These are phyloP conservation scores for Caenorhabditis imperialis DNA, from an alignment of 2,888 invertebrate species.

Conservation along the genomic window DNA sequence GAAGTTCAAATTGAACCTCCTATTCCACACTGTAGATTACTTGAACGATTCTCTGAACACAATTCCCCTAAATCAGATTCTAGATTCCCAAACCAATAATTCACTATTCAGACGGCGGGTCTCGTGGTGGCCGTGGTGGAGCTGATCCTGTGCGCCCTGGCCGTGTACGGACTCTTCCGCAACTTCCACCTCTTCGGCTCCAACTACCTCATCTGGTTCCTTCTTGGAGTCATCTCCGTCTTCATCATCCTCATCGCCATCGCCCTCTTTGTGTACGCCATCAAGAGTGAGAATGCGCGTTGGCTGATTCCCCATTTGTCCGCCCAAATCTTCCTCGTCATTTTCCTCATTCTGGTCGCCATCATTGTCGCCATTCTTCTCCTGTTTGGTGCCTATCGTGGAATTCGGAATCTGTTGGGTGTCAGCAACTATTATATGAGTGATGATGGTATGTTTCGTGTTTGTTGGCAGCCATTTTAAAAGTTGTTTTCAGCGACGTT, in stretches of 20 bases:
- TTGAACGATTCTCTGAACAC: no score
- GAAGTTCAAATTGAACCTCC: no score
- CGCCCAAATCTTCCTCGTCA: constrained; percentile 76
- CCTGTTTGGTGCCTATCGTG: constrained; percentile 74
- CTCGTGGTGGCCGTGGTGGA: constrained; percentile 76
- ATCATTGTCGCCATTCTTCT: constrained; percentile 74
- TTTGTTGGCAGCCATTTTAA: no score
- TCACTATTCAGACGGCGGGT: constrained; percentile 76
- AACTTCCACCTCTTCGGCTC: constrained; percentile 76
- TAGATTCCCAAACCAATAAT: no score
- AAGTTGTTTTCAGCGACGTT: constrained; percentile 71
- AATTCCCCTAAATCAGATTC: no score
- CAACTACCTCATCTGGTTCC: constrained; percentile 75
- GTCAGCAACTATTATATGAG: constrained; percentile 76
- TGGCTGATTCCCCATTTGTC: constrained; percentile 76
- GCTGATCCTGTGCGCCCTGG: constrained; percentile 73
- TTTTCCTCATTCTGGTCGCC: constrained; percentile 75
- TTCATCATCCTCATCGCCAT: constrained; percentile 75
- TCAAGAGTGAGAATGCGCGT: constrained; percentile 74
- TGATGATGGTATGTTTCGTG: constrained; percentile 70
- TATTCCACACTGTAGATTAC: no score
- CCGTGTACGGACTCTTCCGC: constrained; percentile 76
- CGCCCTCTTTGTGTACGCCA: constrained; percentile 75
- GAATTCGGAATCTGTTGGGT: constrained; percentile 75
- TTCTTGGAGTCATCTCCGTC: constrained; percentile 74